Base-by-base conservation (phyloP, 2,113 vertebrate genomes). In the Tamias sibiricus region DNA sequence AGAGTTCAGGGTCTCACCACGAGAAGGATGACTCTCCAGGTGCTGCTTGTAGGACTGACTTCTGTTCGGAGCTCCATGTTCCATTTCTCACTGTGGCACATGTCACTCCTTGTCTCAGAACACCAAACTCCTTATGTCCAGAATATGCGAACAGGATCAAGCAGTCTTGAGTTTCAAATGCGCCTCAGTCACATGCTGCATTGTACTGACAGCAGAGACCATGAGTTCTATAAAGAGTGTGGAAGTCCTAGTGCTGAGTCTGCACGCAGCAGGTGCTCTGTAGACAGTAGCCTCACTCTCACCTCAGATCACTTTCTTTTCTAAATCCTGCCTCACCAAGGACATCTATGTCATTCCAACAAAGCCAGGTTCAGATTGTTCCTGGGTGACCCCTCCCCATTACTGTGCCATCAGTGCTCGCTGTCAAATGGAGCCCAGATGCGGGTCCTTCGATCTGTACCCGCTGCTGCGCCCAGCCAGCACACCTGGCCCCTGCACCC, bases 331-430 rank as follows among this genome's bases (percentile, higher is more conserved):
- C 74, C 77, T 2, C n/a, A 42, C 35, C 37, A 32, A 26, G 16
- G 52, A 35, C 49, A 30, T 20, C 35, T 3, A 0, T 20, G 5
- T 77, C 35, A 11, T 16, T 28, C 40, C 26, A 28, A 1, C 0
- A 13, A 24, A 4, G 4, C 64, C 32, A 19, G 32, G 11, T 59
- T 30, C 44, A 40, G 2, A 3, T 28, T 35, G 69, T 13, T 75
- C 7, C 24, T 37, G 47, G 30, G 28, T 44, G 40, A 22, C 6
- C 7, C 35, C 32, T 37, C 40, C 37, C 16, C 57, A 32, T 8
- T 40, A 1, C 54, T 84, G 20, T 35, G 4, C 20, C 11, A 20
- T 6, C 0, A 6, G 49, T 4, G 1, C 35, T 19, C 14, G 37
- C 49, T 83, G 32, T 54, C n/a, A 37, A 19, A 62, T 1, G 4